Evolutionary conservation across 2,113 vertebrate genomes (phyloP), one percentile per base, ranked within the genome.

Genomic region (Chinchilla lanigera): DNA sequence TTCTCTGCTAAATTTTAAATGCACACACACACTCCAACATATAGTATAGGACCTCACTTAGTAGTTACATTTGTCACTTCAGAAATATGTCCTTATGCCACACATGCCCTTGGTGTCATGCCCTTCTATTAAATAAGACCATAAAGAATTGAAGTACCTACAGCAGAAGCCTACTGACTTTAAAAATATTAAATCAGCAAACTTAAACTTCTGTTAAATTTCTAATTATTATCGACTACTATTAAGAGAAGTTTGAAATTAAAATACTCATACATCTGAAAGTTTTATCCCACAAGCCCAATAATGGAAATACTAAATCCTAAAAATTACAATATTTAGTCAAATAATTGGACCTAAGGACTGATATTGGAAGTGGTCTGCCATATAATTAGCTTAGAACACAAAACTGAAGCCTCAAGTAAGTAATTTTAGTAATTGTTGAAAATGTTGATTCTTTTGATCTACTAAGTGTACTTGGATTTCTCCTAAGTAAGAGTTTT

Each of bases 11-110:
- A 84, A 44, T 93, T 12, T 69, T 52, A 50, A 88, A 85, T 56
- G 56, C 0, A 28, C 30, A 92, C 20, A 67, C 33, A 56, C 73
- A 89, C 33, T 75, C 16, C 41, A 89, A 86, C 33, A 63, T 67
- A 89, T 60, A 60, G n/a, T 33, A 84, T 4, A 85, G 44, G 26
- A 82, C 41, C 44, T 93, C 71, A 85, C 50, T 92, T 69, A 65
- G 41, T 41, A 75, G 52, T 87, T 86, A 86, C 75, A 90, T 80
- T 95, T 95, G 96, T 96, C 90, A 95, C n/a, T 38, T 92, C 50
- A 84, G 58, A 86, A 94, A 92, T 56, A 60, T 95, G 44, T 41
- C 78, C 63, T 86, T 65, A 67, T 83, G 84, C n/a, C 11, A 83
- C 38, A 69, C 4, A 28, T 80, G 28, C 24, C 24, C 26, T 73